These are phyloP conservation scores for Eubasilissa regina DNA, from an alignment of 1,140 invertebrate species.

Conservation along the genomic window DNA sequence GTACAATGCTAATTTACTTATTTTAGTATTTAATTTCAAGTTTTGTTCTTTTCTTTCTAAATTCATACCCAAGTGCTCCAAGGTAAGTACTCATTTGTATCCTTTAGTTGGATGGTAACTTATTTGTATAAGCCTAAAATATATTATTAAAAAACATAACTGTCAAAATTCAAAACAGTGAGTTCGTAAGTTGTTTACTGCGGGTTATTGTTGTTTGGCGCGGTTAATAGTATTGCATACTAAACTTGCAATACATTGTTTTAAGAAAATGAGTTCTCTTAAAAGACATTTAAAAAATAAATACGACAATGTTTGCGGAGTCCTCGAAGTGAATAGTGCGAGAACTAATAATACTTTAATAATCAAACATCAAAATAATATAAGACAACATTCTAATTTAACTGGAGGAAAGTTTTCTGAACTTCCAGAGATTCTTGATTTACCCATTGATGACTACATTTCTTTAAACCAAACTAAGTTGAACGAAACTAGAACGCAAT, in stretches of 20 bases:
- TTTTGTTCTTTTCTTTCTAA: no score
- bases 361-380: conserved; percentile 32
- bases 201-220: neutral
- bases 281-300: conserved; percentile 6
- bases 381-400: neutral
- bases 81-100: no score
- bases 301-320: conserved; percentile 25
- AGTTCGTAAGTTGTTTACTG: neutral
- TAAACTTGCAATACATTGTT: neutral
- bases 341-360: neutral
- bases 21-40: no score
- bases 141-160: neutral
- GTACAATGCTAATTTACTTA: no score
- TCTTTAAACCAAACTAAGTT: neutral
- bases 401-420: conserved; percentile 10
- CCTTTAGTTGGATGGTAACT: neutral
- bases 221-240: neutral
- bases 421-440: conserved; percentile 7
- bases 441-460: neutral
- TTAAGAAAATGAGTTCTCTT: no score
- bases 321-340: conserved; percentile 9
- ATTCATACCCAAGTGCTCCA: no score
- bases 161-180: neutral
- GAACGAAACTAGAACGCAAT: neutral
- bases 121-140: neutral